Evolutionary conservation across 2,797 vertebrate genomes (phyloP), one percentile per base, ranked within the genome.

Genomic region (Coranthus polyacanthus): DNA sequence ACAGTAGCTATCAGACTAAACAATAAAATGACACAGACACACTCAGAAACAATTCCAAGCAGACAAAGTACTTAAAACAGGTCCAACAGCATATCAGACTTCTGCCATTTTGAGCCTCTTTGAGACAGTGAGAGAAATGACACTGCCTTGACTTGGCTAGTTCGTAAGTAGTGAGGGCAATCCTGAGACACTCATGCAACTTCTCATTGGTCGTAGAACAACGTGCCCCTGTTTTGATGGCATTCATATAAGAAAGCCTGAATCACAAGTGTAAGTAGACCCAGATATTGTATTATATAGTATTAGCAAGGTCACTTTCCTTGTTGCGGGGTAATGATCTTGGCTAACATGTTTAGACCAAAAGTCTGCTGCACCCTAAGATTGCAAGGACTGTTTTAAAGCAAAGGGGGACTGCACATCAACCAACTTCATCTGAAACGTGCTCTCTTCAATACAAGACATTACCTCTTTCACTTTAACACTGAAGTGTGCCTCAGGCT

Each of bases 331-430:
- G n/a, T n/a, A n/a, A n/a, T n/a, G n/a, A n/a, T n/a, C 18, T 32
- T 62, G 17, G 47, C 10, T 43, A 29, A 32, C 13, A 52, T 34
- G 24, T 12, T 52, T 63, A 16, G 2, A 43, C 29, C 26, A 53
- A 37, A 64, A 26, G 13, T 21, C 8, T 11, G 2, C 24, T 29
- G 42, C 51, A 47, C 17, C 53, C 17, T 55, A 16, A 56, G 21
- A 66, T 24, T 49, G 36, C 36, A 56, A 34, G 36, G 29, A 21
- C 21, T 54, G 41, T 52, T 64, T 64, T 22, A 66, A 47, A 66
- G 20, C 18, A 64, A 36, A 64, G 9, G 24, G 37, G 12, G 29
- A 16, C 8, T 44, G 11, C 13, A 52, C 10, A 53, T 44, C 18
- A 44, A 36, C 38, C 38, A 53, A 0, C 12, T 44, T 17, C 5